Conservation (phyloP, 2,797 vertebrate genomes). For the Falco rusticolus region DNA sequence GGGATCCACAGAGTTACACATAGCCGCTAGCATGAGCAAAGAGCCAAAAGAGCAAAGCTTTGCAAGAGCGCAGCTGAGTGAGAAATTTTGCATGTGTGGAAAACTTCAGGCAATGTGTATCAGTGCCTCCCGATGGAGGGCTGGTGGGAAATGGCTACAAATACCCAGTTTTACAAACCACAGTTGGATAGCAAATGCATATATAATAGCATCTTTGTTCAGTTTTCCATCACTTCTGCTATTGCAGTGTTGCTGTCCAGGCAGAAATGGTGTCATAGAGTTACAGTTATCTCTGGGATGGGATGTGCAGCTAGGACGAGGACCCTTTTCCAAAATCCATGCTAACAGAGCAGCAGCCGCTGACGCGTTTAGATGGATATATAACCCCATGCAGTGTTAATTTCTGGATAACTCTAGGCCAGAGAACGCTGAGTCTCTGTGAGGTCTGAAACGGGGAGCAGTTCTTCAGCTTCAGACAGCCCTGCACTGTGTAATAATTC, state of each 20-base stretch:
- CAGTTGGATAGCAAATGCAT: neutral
- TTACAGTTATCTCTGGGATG: neutral
- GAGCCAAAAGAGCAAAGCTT: neutral
- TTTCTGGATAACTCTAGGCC: neutral
- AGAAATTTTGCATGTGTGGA: neutral
- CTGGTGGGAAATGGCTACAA: neutral
- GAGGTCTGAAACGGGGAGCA: neutral
- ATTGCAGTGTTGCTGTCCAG: neutral
- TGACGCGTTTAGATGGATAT: neutral
- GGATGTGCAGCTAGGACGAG: neutral
- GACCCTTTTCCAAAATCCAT: neutral
- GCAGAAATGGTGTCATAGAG: neutral
- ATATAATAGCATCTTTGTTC: neutral
- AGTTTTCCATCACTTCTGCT: neutral
- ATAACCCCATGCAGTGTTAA: neutral
- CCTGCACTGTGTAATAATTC: neutral
- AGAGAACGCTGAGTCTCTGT: neutral
- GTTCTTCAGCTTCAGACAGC: neutral
- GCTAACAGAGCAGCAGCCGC: neutral
- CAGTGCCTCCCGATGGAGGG: neutral
- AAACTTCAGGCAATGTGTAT: neutral
- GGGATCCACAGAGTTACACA: neutral
- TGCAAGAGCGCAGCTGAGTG: neutral
- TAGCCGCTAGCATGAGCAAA: neutral
- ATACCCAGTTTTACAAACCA: neutral